Percentiles rank a stretch among this genome's conserved stretches.
phyloP scores from a whole-genome alignment of 2,888 invertebrate genomes.

The Panorpa germanica region DNA sequence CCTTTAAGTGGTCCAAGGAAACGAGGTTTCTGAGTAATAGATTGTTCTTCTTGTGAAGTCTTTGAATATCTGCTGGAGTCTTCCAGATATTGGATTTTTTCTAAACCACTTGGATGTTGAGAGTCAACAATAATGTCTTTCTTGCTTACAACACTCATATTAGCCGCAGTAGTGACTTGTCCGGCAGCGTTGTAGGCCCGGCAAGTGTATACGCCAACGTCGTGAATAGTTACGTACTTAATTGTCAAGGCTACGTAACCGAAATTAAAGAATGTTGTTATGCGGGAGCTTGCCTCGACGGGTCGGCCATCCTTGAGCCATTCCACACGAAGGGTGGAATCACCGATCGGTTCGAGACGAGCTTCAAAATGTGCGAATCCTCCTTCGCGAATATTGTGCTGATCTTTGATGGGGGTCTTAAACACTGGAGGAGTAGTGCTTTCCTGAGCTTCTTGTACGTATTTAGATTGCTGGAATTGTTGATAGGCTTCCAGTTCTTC shows the following conservation, averaged over 20 bases:
- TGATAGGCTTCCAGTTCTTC: slow-evolving; percentile 82
- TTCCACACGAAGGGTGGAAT: slow-evolving; percentile 74
- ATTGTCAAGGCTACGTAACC: slow-evolving; percentile 90
- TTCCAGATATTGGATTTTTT: slow-evolving; percentile 81
- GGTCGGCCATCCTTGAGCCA: slow-evolving; percentile 85
- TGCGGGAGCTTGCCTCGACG: slow-evolving; percentile 83
- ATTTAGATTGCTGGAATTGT: slow-evolving; percentile 59
- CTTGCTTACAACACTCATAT: slow-evolving; percentile 66
- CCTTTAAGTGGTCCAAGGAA: slow-evolving; percentile 81
- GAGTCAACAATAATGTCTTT: slow-evolving; percentile 76
- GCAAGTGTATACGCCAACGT: slow-evolving; percentile 79
- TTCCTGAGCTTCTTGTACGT: slow-evolving; percentile 63
- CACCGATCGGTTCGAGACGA: slow-evolving; percentile 81
- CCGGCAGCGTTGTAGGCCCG: slow-evolving; percentile 74
- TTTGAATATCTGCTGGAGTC: slow-evolving; percentile 54
- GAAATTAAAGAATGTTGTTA: slow-evolving; percentile 85
- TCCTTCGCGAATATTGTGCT: slow-evolving; percentile 71
- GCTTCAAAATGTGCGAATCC: slow-evolving; percentile 94
- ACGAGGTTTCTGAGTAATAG: slow-evolving; percentile 61
- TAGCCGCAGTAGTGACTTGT: slow-evolving; percentile 65
- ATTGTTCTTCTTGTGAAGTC: slow-evolving; percentile 48
- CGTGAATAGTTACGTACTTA: slow-evolving; percentile 74
- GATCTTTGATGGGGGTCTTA: slow-evolving; percentile 76
- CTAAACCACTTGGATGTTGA: slow-evolving; percentile 79
- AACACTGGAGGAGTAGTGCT: slow-evolving; percentile 67